These are phyloP conservation scores for Oryctes rhinoceros DNA, from an alignment of 1,140 invertebrate genomes.

Conservation along the genomic window DNA sequence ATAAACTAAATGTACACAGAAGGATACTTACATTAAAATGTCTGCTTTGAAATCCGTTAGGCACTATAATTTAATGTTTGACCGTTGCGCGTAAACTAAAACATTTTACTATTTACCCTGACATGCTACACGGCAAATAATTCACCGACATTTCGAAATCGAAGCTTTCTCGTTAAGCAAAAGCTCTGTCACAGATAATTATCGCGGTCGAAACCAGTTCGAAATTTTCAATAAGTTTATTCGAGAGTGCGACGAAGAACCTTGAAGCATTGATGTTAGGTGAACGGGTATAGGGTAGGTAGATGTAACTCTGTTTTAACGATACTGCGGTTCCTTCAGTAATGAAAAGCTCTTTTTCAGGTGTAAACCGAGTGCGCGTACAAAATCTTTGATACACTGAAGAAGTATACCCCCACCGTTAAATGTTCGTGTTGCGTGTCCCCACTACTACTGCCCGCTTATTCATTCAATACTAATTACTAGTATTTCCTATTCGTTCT, in stretches of 20 bases:
- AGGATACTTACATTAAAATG: constrained; percentile 23
- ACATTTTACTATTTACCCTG: background rate
- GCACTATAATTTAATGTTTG: background rate
- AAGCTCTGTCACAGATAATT: background rate
- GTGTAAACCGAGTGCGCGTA: constrained; percentile 33
- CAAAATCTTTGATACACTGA: constrained; percentile 32
- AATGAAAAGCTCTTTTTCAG: constrained; percentile 37
- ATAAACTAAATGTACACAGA: background rate
- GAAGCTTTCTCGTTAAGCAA: background rate
- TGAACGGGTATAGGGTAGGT: background rate
- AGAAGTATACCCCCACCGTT: constrained; percentile 33
- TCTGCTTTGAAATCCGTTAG: constrained; percentile 10
- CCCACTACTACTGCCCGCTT: constrained; percentile 8
- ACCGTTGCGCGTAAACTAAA: background rate
- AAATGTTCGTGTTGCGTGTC: constrained; percentile 20
- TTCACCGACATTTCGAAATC: background rate
- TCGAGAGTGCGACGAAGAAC: background rate
- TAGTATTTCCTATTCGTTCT: constrained; percentile 31
- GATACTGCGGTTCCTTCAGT: background rate
- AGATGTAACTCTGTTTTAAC: background rate
- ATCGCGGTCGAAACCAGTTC: background rate
- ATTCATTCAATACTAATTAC: constrained; percentile 38
- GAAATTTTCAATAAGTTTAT: background rate
- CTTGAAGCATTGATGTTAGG: background rate
- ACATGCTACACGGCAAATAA: background rate